Evolutionary conservation across 2,797 vertebrate species (phyloP), one percentile per base, ranked within the genome.

Genomic region (Eulemur rubriventer): DNA sequence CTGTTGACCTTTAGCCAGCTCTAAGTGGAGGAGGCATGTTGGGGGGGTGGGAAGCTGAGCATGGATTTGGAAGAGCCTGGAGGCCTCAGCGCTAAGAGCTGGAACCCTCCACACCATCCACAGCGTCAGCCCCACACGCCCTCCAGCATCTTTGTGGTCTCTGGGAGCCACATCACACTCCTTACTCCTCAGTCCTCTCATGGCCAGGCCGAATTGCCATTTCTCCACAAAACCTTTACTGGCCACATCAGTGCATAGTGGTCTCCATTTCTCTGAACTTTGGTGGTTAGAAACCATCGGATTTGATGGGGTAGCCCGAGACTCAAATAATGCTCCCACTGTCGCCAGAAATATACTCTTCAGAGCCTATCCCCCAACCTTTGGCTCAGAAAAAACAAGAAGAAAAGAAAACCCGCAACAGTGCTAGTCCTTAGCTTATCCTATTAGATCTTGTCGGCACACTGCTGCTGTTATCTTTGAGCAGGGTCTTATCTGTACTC

Each of bases 1-100:
- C 61, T 65, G 48, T 7, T 96, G 79, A 83, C 84, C 78, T 91
- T 93, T 24, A 79, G 69, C 85, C 85, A 91, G 87, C n/a, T 81
- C 48, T 76, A 18, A 91, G 20, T 12, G 20, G 13, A 89, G 46
- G 75, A 48, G 22, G 24, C 30, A 33, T 14, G 18, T 1, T 20
- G 67, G 41, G 82, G n/a, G 8, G 55, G 38, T 17, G 52, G 38
- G 26, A 22, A 2, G 59, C 61, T 75, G n/a, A 70, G 65, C 18
- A 1, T 16, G 1, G 75, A 52, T 75, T n/a, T 48, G 43, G 30
- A 80, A 41, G 73, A 70, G 57, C 26, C 65, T 1, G 8, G 26
- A n/a, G 75, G 84, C 70, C 65, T 43, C 26, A 9, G 48, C 16
- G 4, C 26, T 48, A 18, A 82, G 33, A 92, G 22, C 80, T 30